Conservation (phyloP, 2,797 vertebrate genomes). For the Eulemur coronatus region DNA sequence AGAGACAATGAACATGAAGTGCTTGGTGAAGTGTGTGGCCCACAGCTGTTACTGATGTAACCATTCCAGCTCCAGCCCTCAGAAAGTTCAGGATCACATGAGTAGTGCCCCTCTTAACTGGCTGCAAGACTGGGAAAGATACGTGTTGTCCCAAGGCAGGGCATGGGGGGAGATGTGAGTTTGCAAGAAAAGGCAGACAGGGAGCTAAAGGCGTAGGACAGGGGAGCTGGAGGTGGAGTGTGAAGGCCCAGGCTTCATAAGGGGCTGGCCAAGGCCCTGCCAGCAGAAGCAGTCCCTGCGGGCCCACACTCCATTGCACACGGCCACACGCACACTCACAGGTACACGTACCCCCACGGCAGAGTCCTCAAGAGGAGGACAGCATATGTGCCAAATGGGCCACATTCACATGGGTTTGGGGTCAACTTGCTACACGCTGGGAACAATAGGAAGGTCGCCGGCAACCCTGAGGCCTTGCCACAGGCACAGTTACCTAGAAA, state of each 20-base stretch:
- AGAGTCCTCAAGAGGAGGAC: background rate
- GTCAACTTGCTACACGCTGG: background rate
- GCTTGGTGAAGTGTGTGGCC: fast-evolving
- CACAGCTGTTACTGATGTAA: background rate
- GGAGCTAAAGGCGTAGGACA: background rate
- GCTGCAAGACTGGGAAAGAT: background rate
- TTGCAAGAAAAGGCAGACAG: background rate
- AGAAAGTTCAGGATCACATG: background rate
- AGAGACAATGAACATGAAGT: background rate
- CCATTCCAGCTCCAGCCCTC: background rate
- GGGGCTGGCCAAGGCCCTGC: background rate
- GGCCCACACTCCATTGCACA: no score
- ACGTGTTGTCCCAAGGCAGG: background rate
- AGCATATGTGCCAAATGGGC: background rate
- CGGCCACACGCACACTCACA: background rate
- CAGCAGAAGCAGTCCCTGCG: background rate
- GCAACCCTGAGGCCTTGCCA: background rate
- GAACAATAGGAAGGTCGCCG: background rate
- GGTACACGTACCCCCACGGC: background rate
- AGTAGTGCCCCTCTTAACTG: background rate
- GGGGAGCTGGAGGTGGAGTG: background rate
- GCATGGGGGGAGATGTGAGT: background rate
- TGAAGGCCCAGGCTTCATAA: background rate
- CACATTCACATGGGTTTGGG: background rate
- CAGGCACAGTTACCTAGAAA: background rate